phyloP scores from a whole-genome alignment of 2,113 vertebrate genomes.

The Paratilapia polleni region DNA sequence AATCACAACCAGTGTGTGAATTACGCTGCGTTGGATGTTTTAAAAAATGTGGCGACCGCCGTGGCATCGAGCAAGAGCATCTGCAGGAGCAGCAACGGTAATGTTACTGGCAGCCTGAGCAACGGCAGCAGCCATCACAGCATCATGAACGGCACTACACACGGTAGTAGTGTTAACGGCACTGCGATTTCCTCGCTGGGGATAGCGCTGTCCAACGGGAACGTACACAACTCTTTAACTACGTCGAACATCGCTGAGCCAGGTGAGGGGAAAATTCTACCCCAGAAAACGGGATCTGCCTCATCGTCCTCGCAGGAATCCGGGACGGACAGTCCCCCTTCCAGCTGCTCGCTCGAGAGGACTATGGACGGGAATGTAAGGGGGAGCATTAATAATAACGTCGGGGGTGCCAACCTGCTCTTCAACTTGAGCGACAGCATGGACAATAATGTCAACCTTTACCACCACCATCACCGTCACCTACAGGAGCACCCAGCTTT shows the following conservation, averaged over 20 bases:
- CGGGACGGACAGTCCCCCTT: conserved; percentile 82
- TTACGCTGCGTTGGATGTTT: conserved; percentile 82
- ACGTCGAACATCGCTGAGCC: conserved; percentile 28
- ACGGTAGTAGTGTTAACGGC: conserved; percentile 36
- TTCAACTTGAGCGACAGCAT: conserved; percentile 77
- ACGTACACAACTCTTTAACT: conserved; percentile 39
- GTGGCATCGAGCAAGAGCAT: conserved; percentile 71
- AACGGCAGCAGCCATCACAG: conserved; percentile 69
- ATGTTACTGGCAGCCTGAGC: conserved; percentile 42
- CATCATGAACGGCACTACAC: conserved; percentile 62
- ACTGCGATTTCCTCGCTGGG: conserved; percentile 56
- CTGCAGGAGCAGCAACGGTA: conserved; percentile 56
- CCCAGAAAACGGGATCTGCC: conserved; percentile 84
- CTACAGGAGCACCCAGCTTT: conserved; percentile 70
- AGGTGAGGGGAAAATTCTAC: conserved; percentile 71
- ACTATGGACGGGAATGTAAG: conserved; percentile 68
- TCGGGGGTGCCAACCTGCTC: conserved; percentile 61
- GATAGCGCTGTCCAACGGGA: conserved; percentile 61
- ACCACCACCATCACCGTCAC: conserved; percentile 48
- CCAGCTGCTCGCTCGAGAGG: conserved; percentile 82
- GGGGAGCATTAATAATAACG: conserved; percentile 74
- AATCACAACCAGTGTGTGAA: conserved; percentile 85
- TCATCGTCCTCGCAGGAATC: conserved; percentile 85
- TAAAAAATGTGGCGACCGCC: conserved; percentile 74
- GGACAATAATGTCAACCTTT: conserved; percentile 80